These are phyloP conservation scores for Lordiphosa stackelbergi DNA, from an alignment of 1,140 invertebrate genomes.

Conservation along the genomic window DNA sequence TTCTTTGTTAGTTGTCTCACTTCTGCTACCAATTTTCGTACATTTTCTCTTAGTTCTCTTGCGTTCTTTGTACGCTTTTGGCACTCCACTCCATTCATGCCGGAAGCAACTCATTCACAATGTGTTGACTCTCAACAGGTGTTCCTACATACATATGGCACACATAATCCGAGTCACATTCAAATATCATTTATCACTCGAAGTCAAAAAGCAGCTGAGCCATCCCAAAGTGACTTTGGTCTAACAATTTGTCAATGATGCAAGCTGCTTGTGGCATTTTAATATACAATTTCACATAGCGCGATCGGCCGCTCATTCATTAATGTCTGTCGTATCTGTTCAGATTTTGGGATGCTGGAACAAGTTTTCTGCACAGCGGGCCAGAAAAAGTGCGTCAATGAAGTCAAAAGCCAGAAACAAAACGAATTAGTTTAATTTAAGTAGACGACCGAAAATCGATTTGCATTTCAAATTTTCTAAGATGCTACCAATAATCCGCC, in stretches of 20 bases:
- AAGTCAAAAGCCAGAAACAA: conserved; percentile 35
- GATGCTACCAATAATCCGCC: conserved; percentile 35
- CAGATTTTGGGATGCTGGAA: conserved; percentile 10
- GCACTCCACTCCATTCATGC: conserved; percentile 44
- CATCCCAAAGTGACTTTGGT: conserved; percentile 31
- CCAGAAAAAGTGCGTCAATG: conserved; percentile 16
- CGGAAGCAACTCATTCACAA: conserved; percentile 56
- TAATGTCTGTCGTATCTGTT: conserved; percentile 43
- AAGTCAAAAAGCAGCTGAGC: conserved; percentile 3
- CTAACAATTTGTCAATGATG: conserved; percentile 63
- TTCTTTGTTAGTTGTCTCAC: too few species aligned
- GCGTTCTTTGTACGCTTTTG: not conserved
- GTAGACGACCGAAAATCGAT: conserved; percentile 55
- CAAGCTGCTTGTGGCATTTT: conserved; percentile 27
- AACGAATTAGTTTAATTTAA: conserved; percentile 65
- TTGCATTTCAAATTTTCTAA: conserved; percentile 56
- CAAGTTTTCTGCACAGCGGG: conserved; percentile 42
- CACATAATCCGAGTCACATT: conserved; percentile 57
- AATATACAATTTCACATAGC: conserved; percentile 42
- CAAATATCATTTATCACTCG: conserved; percentile 62
- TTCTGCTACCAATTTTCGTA: not conserved
- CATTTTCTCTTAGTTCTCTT: not conserved
- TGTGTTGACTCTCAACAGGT: conserved; percentile 61
- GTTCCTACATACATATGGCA: conserved; percentile 59
- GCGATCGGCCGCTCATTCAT: conserved; percentile 44